Evolutionary conservation across 2,797 vertebrate genomes (phyloP).

Genomic region (Smutsia temminckii): DNA sequence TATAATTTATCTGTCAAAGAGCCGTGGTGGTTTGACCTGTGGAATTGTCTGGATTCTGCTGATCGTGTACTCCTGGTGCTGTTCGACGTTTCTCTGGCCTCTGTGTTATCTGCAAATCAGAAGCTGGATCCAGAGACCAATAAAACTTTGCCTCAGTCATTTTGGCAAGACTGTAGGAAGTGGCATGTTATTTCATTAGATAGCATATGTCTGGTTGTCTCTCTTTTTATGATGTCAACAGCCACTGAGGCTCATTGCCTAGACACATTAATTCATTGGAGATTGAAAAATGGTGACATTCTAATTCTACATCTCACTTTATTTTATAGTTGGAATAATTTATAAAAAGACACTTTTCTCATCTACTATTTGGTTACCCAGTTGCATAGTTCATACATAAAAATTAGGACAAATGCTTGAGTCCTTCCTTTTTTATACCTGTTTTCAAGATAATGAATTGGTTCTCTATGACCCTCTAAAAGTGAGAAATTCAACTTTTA

Average conservation of each 20-base stretch:
- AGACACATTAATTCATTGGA: slow-evolving; percentile 27
- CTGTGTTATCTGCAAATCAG: background rate
- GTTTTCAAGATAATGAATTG: background rate
- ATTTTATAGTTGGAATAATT: background rate
- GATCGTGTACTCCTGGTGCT: background rate
- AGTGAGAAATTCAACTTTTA: background rate
- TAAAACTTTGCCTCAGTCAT: background rate
- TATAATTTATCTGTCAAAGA: background rate
- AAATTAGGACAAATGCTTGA: background rate
- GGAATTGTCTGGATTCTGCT: background rate
- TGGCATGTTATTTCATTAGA: slow-evolving; percentile 7
- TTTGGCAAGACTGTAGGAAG: background rate
- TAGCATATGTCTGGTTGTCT: background rate
- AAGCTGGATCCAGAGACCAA: background rate
- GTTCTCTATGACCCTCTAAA: background rate
- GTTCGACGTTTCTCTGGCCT: background rate
- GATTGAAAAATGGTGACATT: slow-evolving; percentile 30
- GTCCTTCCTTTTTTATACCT: background rate
- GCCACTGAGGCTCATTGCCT: background rate
- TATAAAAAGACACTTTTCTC: background rate
- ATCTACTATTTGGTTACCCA: background rate
- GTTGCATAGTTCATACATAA: background rate
- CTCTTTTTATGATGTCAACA: background rate
- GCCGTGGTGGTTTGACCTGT: background rate
- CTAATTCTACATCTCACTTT: background rate